Conservation (phyloP, 2,888 invertebrate species). For the Sinopyrophorus schimmeli region DNA sequence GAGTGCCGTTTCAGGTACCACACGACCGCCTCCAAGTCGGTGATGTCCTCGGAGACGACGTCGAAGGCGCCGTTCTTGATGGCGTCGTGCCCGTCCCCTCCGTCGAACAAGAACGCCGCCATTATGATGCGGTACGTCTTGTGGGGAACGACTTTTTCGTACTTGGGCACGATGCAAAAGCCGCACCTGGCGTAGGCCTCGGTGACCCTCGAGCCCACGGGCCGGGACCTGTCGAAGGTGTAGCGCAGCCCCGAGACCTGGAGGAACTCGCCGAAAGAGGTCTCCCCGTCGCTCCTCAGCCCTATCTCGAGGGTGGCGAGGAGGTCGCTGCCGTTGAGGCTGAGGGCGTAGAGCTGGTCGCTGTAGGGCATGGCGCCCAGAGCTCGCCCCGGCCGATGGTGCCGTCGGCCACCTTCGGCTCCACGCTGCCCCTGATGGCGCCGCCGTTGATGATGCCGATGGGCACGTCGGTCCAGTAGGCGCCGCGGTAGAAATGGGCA, state of each 20-base stretch:
- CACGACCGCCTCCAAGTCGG: slow-evolving; percentile 59
- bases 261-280: slow-evolving; percentile 71
- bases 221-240: slow-evolving; percentile 66
- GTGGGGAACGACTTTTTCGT: slow-evolving; percentile 59
- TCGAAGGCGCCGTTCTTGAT: slow-evolving; percentile 53
- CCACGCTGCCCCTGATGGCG: slow-evolving; percentile 71
- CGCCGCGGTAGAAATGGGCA: slow-evolving; percentile 53
- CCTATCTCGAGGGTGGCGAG: slow-evolving; percentile 52
- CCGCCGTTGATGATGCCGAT: slow-evolving; percentile 78
- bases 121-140: slow-evolving; percentile 67
- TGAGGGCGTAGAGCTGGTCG: slow-evolving; percentile 66
- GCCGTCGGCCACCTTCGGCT: slow-evolving; percentile 49
- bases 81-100: slow-evolving; percentile 72
- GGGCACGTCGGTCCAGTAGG: slow-evolving; percentile 76
- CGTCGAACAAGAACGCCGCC: slow-evolving; percentile 66
- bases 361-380: slow-evolving; percentile 76
- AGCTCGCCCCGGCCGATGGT: slow-evolving; percentile 70
- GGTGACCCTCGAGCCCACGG: slow-evolving; percentile 66
- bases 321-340: slow-evolving; percentile 67
- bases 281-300: slow-evolving; percentile 48
- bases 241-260: slow-evolving; percentile 81
- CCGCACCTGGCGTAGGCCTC: slow-evolving; percentile 67
- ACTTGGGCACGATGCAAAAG: slow-evolving; percentile 64
- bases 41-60: slow-evolving; percentile 53
- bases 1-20: slow-evolving; percentile 63